A percentile compares a stretch with the other conserved stretches of the same genome.
These are phyloP conservation scores for Genyomyrus donnyi DNA, from an alignment of 2,113 vertebrate genomes.

Conservation along the genomic window DNA sequence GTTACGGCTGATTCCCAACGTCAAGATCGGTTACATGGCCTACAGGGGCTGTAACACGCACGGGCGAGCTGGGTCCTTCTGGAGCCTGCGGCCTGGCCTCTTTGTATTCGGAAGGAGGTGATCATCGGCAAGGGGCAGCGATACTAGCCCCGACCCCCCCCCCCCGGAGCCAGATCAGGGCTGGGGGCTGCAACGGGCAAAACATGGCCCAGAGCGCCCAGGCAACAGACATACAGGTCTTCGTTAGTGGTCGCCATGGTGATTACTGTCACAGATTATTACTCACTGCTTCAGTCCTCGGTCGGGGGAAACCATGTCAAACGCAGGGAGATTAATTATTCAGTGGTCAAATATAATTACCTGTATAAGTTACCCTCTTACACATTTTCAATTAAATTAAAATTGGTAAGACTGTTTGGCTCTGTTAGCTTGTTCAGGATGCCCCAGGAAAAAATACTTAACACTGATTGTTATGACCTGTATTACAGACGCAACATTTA, in stretches of 20 bases:
- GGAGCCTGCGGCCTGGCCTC: background rate
- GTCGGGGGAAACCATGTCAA: background rate
- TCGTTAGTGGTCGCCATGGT: background rate
- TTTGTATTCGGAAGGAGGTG: background rate
- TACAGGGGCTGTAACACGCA: background rate
- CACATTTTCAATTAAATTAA: background rate
- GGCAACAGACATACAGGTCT: background rate
- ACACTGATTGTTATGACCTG: background rate
- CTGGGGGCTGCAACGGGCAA: background rate
- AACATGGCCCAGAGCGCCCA: background rate
- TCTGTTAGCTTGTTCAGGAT: background rate
- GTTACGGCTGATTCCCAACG: background rate
- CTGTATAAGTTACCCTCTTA: background rate
- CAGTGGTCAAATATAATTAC: background rate
- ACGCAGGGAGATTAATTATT: background rate
- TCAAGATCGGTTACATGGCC: constrained; percentile 17
- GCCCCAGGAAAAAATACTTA: background rate
- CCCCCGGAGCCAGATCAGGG: background rate
- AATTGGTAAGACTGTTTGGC: background rate
- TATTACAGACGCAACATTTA: background rate
- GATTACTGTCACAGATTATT: background rate
- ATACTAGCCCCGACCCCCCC: background rate
- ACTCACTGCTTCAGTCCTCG: background rate
- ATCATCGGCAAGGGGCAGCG: background rate
- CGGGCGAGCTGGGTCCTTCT: background rate